Evolutionary conservation across 2,797 vertebrate genomes (phyloP).

Genomic region (Lepilemur ruficaudatus): DNA sequence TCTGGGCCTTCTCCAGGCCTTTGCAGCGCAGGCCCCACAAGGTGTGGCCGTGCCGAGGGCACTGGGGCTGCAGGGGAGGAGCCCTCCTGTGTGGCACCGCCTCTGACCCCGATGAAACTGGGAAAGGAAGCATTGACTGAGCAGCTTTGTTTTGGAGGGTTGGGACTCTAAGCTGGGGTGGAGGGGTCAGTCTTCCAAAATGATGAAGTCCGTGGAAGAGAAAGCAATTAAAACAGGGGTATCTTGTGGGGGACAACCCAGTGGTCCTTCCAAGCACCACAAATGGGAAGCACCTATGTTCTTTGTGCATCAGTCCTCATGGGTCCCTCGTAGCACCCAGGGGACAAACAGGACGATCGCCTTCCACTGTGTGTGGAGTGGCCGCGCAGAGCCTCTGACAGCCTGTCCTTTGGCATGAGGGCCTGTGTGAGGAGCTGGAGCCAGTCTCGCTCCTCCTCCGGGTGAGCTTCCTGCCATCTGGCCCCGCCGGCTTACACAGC

Average conservation of each 20-base stretch:
- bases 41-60: neutral
- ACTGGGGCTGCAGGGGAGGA: neutral
- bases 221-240: neutral
- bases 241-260: accelerated
- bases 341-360: too few species aligned
- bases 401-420: too few species aligned
- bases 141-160: neutral
- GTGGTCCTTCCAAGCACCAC: neutral
- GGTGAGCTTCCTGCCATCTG: too few species aligned
- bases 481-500: neutral
- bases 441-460: neutral
- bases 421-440: neutral
- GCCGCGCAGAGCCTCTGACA: too few species aligned
- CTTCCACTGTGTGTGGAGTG: neutral
- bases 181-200: neutral
- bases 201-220: neutral
- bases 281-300: neutral
- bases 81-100: accelerated
- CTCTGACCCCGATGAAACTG: neutral
- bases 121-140: neutral
- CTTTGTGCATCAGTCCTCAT: accelerated
- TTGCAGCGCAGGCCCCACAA: neutral
- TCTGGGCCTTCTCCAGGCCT: neutral
- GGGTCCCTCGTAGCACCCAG: neutral
- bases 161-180: neutral